Base-by-base conservation (phyloP, 2,888 invertebrate genomes). In the Eupithecia vulgata region DNA sequence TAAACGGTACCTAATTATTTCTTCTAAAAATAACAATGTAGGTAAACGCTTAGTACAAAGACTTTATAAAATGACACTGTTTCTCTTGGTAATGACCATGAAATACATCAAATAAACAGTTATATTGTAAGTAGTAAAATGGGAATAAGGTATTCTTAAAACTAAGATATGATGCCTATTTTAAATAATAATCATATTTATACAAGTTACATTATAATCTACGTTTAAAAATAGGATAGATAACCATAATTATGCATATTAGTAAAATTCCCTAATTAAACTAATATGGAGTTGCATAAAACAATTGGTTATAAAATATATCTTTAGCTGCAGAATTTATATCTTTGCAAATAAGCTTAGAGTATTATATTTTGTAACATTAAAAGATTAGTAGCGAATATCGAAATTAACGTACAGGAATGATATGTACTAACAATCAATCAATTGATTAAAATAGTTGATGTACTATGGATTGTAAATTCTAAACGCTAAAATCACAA, bases 171-270 rank as follows among this genome's bases (percentile, higher is more conserved):
- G 84, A 85, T 67, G 35, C 74, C 73, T 75, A 77, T 15, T 81
- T 87, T 81, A 82, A 71, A 79, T 82, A 83, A 82, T 75, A 74
- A 83, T 81, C 13, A 25, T 88, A 37, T 64, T 10, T 64, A 35
- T 64, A 64, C 62, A 61, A 34, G 34, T 61, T 35, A 89, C 87
- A 90, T 78, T 84, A 82, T 80, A 79, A 83, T 81, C 83, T 86
- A 87, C 79, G 76, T 81, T 82, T 70, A 73, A 71, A 70, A 76
- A 78, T 40, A 40, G 12, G 13, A 65, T 85, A 86, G 83, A 87
- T 84, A 85, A 87, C 85, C 52, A 52, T 25, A 57, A 4, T 52
- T 57, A 87, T 83, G n/a, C 78, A 83, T 83, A 85, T 75, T 69
- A 65, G 37, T 64, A 48, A 34, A 59, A 61, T 37, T 62, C 40